Percentiles rank a stretch among this genome's conserved stretches.
These are phyloP conservation scores for Pristis pectinata DNA, from an alignment of 2,797 vertebrate species.

Conservation along the genomic window DNA sequence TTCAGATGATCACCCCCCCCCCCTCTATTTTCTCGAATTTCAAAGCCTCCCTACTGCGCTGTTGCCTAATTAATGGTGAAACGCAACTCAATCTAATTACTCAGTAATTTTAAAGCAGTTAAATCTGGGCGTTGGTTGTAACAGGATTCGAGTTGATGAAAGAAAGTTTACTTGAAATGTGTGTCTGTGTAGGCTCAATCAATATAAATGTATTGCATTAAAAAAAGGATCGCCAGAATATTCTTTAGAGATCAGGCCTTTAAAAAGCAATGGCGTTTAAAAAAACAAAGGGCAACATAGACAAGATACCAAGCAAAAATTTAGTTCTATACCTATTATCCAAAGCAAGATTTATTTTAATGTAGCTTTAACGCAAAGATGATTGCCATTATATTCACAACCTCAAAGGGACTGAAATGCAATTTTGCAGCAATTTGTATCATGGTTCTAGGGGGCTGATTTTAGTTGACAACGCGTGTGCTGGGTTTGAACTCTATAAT, in stretches of 20 bases:
- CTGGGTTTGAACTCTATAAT: conserved; percentile 74
- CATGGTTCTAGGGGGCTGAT: conserved; percentile 65
- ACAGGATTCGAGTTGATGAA: conserved; percentile 58
- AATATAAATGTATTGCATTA: background rate
- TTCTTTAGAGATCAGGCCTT: background rate
- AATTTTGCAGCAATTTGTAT: conserved; percentile 67
- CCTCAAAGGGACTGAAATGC: conserved; percentile 39
- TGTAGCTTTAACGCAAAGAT: background rate
- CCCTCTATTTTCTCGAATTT: conserved; percentile 59
- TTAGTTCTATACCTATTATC: background rate
- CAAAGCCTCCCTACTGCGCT: conserved; percentile 62
- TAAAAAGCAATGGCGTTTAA: background rate
- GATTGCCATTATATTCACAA: background rate
- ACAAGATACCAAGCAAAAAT: background rate
- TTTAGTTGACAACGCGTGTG: conserved; percentile 81
- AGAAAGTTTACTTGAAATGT: conserved; percentile 46
- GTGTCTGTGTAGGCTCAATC: background rate
- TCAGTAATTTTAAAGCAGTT: conserved; percentile 72
- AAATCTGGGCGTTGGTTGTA: conserved; percentile 63
- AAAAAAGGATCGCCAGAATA: background rate
- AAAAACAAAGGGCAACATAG: background rate
- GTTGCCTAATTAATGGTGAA: conserved; percentile 71
- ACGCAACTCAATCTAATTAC: conserved; percentile 72
- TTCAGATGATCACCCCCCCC: conserved; percentile 57
- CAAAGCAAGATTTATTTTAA: conserved; percentile 9